Conservation (phyloP, 1,140 invertebrate genomes). For the Heliconius hermathena region DNA sequence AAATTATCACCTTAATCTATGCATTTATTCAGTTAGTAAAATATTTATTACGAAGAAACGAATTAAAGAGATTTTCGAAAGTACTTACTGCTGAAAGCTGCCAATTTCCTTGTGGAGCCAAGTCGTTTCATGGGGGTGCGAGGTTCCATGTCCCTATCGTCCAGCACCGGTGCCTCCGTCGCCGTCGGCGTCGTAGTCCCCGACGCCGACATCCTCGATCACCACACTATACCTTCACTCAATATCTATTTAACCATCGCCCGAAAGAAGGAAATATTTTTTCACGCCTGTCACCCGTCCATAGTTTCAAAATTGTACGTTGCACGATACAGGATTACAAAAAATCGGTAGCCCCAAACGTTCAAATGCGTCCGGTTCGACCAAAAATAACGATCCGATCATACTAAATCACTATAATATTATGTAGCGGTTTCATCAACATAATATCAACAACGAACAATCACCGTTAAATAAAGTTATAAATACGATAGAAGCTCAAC, state of each 20-base stretch:
- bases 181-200: slow-evolving; percentile 59
- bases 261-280: neutral
- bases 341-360: slow-evolving; percentile 30
- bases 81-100: slow-evolving; percentile 89
- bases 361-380: slow-evolving; percentile 38
- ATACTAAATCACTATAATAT: slow-evolving; percentile 39
- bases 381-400: slow-evolving; percentile 45
- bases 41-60: too few relatives aligned
- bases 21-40: too few relatives aligned
- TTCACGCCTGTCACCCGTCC: slow-evolving; percentile 13
- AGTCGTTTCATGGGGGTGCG: slow-evolving; percentile 90
- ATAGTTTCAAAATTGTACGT: slow-evolving; percentile 17
- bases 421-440: slow-evolving; percentile 19
- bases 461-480: slow-evolving; percentile 23
- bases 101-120: slow-evolving; percentile 89
- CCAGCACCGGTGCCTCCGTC: slow-evolving; percentile 53
- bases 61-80: neutral
- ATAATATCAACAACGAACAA: slow-evolving; percentile 2
- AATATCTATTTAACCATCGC: slow-evolving; percentile 30
- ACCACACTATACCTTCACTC: neutral
- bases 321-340: slow-evolving; percentile 15
- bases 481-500: neutral
- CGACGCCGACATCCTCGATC: slow-evolving; percentile 51
- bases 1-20: too few relatives aligned
- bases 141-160: slow-evolving; percentile 84